These are phyloP conservation scores for Pegoplata infirma DNA, from an alignment of 2,888 invertebrate species.

Conservation along the genomic window DNA sequence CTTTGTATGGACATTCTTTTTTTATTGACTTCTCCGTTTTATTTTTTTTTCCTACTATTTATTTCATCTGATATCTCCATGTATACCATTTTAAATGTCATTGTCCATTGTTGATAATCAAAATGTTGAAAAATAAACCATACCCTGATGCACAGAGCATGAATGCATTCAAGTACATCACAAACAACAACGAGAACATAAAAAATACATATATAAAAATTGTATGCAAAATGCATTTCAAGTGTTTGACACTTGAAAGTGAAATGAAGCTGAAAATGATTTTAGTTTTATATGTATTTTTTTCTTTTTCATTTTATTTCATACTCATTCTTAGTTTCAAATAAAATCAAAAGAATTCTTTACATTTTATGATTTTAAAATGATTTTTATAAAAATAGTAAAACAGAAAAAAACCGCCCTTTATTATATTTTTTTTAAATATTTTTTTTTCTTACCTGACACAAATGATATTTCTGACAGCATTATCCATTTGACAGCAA, in stretches of 20 bases:
- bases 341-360: neutral
- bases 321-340: neutral
- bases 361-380: conserved; percentile 22
- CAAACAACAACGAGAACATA: too few relatives aligned
- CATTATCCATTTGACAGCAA: conserved; percentile 90
- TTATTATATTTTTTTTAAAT: conserved; percentile 14
- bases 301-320: neutral
- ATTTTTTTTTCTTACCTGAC: conserved; percentile 81
- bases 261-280: conserved; percentile 77
- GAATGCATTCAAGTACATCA: conserved; percentile 52
- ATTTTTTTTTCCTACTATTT: conserved; percentile 1
- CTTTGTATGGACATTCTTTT: conserved; percentile 52
- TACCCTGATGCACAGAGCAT: conserved; percentile 26
- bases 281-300: conserved; percentile 65
- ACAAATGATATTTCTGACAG: conserved; percentile 91
- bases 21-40: conserved; percentile 57
- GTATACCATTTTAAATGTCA: conserved; percentile 57
- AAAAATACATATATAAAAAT: conserved; percentile 33
- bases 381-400: too few relatives aligned
- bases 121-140: conserved; percentile 45
- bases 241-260: conserved; percentile 72
- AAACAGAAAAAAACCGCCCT: too few relatives aligned
- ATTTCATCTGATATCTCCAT: conserved; percentile 43
- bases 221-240: conserved; percentile 67
- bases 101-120: conserved; percentile 61